phyloP scores from a whole-genome alignment of 2,113 vertebrate genomes.

The Isichthys henryi region DNA sequence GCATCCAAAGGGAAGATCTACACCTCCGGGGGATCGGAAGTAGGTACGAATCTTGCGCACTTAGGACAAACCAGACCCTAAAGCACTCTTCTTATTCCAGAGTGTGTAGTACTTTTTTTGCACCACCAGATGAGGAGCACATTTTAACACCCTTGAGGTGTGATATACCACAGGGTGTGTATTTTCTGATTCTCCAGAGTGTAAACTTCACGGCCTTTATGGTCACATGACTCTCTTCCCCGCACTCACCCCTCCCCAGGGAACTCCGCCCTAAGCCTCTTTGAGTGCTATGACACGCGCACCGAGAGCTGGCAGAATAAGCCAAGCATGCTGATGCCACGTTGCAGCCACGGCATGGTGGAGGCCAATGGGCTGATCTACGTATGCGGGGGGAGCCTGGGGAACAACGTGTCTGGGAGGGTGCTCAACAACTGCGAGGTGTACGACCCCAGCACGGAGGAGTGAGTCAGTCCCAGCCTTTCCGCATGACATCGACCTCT shows the following conservation, averaged over 20 bases:
- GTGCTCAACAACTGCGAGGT: conserved; percentile 92
- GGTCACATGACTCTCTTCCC: neutral
- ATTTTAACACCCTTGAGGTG: neutral
- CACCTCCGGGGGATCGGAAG: conserved; percentile 94
- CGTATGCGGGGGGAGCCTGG: conserved; percentile 89
- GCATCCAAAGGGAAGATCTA: conserved; percentile 95
- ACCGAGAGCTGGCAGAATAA: conserved; percentile 95
- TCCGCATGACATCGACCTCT: neutral
- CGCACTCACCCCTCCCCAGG: conserved; percentile 53
- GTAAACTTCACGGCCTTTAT: neutral
- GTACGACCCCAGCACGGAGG: conserved; percentile 84
- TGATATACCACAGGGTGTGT: neutral
- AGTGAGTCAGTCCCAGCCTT: conserved; percentile 59
- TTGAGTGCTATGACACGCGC: conserved; percentile 93
- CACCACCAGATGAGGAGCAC: neutral
- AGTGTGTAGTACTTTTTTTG: neutral
- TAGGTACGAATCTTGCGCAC: conserved; percentile 66
- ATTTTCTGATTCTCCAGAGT: neutral
- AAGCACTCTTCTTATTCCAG: neutral
- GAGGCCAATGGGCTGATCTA: conserved; percentile 89
- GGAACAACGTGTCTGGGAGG: conserved; percentile 89
- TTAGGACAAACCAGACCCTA: neutral
- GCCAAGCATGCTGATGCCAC: conserved; percentile 86
- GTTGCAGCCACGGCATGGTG: conserved; percentile 91
- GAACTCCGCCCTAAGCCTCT: conserved; percentile 86